Percentiles rank a stretch among this genome's conserved stretches.
Evolutionary conservation across 2,113 vertebrate genomes (phyloP).

Genomic region (Leucoraja erinaceus): DNA sequence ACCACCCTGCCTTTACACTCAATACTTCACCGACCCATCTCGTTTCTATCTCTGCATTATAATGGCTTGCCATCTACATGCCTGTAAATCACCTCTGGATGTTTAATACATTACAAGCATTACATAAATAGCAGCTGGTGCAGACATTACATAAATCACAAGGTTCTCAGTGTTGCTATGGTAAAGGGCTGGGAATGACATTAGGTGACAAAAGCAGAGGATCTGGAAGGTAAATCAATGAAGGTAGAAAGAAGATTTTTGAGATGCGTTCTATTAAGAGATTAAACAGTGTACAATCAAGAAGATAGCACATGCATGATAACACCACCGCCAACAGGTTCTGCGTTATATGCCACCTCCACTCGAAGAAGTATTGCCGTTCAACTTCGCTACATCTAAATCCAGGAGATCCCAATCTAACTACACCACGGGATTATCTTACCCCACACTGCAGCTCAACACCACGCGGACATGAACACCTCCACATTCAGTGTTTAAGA

Average conservation of each 20-base stretch:
- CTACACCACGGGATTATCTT: too few relatives aligned
- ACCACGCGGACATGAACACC: too few relatives aligned
- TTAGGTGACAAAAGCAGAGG: too few relatives aligned
- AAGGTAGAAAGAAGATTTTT: background rate
- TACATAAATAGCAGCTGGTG: background rate
- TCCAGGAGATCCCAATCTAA: too few relatives aligned
- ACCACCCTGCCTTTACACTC: background rate
- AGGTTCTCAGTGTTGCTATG: background rate
- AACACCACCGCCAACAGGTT: too few relatives aligned
- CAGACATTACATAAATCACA: background rate
- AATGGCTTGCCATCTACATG: too few relatives aligned
- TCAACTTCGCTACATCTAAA: too few relatives aligned
- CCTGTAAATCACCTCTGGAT: background rate
- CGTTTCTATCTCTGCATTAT: background rate
- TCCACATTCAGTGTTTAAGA: too few relatives aligned
- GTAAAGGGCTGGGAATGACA: background rate
- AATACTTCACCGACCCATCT: background rate
- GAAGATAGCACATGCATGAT: too few relatives aligned
- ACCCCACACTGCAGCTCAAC: too few relatives aligned
- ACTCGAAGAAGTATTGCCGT: too few relatives aligned
- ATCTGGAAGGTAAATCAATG: background rate
- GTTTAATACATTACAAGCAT: background rate
- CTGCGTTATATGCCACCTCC: too few relatives aligned
- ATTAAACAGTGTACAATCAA: background rate
- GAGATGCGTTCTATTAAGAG: background rate